phyloP scores from a whole-genome alignment of 2,888 invertebrate species.

The Shargacucullia verbasci region DNA sequence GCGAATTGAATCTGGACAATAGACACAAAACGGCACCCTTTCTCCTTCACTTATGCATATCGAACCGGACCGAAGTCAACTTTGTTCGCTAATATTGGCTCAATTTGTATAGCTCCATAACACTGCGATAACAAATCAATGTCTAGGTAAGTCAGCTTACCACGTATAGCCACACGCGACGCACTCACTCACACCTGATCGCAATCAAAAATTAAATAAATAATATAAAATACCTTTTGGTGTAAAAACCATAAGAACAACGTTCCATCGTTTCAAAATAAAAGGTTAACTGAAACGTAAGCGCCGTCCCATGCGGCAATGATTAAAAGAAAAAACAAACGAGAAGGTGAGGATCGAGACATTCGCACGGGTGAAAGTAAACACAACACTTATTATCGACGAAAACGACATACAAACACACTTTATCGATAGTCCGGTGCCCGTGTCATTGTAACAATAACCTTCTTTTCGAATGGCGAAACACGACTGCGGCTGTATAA shows the following conservation, averaged over 20 bases:
- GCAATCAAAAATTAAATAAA: slow-evolving; percentile 86
- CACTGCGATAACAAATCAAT: slow-evolving; percentile 57
- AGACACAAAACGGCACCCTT: slow-evolving; percentile 41
- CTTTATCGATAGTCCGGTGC: slow-evolving; percentile 87
- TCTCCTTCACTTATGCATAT: slow-evolving; percentile 47
- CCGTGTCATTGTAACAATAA: slow-evolving; percentile 86
- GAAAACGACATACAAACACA: slow-evolving; percentile 89
- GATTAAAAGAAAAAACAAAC: slow-evolving; percentile 85
- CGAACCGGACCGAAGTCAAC: slow-evolving; percentile 21
- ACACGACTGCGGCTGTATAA: slow-evolving; percentile 76
- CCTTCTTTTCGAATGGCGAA: slow-evolving; percentile 86
- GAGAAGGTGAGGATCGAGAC: slow-evolving; percentile 87
- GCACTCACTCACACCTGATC: slow-evolving; percentile 80
- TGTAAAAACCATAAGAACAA: slow-evolving; percentile 94
- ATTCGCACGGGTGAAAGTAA: slow-evolving; percentile 89
- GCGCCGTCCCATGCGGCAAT: slow-evolving; percentile 87
- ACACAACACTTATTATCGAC: slow-evolving; percentile 89
- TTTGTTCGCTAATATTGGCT: slow-evolving; percentile 52
- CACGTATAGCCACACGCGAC: slow-evolving; percentile 79
- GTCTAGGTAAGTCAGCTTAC: slow-evolving; percentile 55
- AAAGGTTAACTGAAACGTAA: slow-evolving; percentile 88
- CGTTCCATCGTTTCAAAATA: slow-evolving; percentile 93
- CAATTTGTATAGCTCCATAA: slow-evolving; percentile 49
- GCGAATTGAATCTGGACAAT: slow-evolving; percentile 5
- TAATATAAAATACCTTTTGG: slow-evolving; percentile 93